phyloP scores from a whole-genome alignment of 2,888 invertebrate species.

The Himalopsyche kuldschensis region DNA sequence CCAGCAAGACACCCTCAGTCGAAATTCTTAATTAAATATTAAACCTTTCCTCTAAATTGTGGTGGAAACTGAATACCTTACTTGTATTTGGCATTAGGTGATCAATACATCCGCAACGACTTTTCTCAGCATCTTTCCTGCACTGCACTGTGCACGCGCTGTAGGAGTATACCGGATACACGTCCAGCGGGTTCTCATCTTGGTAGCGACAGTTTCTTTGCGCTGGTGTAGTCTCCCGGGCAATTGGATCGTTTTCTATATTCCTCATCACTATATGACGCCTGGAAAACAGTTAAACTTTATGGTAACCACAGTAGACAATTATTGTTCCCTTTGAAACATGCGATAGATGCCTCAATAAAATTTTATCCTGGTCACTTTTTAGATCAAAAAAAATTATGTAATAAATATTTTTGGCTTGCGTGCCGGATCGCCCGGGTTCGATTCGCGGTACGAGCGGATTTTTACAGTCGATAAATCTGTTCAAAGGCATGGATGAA shows the following conservation, averaged over 20 bases:
- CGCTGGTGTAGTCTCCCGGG: conserved; percentile 61
- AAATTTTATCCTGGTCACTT: no score
- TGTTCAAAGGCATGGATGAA: no score
- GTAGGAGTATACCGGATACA: conserved; percentile 70
- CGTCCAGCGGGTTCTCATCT: conserved; percentile 64
- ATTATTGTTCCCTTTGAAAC: neutral
- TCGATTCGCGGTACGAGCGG: no score
- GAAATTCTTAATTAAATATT: no score
- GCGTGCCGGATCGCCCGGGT: no score
- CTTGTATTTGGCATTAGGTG: conserved; percentile 69
- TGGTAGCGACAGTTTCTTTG: conserved; percentile 73
- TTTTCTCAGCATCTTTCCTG: conserved; percentile 64
- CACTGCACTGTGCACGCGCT: conserved; percentile 74
- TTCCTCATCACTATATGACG: conserved; percentile 60
- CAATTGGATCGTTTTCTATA: conserved; percentile 70
- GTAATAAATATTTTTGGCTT: no score
- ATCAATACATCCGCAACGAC: conserved; percentile 67
- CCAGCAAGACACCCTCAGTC: no score
- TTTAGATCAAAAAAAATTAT: no score
- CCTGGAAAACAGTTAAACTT: conserved; percentile 44
- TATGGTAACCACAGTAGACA: neutral
- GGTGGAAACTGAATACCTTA: conserved; percentile 43
- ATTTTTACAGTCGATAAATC: no score
- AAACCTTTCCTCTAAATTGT: no score
- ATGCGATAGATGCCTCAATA: no score